phyloP scores from a whole-genome alignment of 2,888 invertebrate genomes.

The Volucella inflata region DNA sequence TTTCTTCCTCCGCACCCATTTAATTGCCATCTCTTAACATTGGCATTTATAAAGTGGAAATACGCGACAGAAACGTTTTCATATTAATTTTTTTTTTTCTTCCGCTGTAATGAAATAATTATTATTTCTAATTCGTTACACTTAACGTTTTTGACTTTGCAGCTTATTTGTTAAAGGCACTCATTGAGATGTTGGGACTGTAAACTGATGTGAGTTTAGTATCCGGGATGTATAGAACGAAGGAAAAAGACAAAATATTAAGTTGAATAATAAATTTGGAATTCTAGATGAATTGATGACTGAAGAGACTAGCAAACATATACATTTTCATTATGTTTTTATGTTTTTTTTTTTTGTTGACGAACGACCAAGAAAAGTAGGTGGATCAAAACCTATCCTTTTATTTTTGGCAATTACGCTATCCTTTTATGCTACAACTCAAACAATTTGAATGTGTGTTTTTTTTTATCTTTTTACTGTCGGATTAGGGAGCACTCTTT shows the following conservation, averaged over 20 bases:
- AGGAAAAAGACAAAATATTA: conserved; percentile 31
- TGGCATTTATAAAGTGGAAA: conserved; percentile 69
- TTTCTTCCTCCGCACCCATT: conserved; percentile 32
- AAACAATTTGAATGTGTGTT: conserved; percentile 2
- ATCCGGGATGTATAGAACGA: conserved; percentile 29
- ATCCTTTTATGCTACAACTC: conserved; percentile 17
- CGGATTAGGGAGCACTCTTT: conserved; percentile 28
- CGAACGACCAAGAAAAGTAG: conserved; percentile 21
- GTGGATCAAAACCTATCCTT: conserved; percentile 40
- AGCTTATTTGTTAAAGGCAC: conserved; percentile 71
- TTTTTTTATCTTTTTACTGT: neutral
- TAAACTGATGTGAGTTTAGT: conserved; percentile 45
- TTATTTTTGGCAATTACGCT: conserved; percentile 68
- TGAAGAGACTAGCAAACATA: conserved; percentile 32
- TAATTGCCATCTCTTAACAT: conserved; percentile 56
- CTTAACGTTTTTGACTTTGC: conserved; percentile 71
- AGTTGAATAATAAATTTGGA: conserved; percentile 67
- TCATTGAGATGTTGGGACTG: conserved; percentile 50
- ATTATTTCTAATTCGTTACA: conserved; percentile 76
- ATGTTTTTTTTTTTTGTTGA: neutral
- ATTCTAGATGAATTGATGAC: conserved; percentile 52
- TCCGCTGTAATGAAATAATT: conserved; percentile 73
- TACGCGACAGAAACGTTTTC: conserved; percentile 67
- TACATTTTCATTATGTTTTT: neutral
- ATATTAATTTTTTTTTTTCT: conserved; percentile 51